phyloP scores from a whole-genome alignment of 2,888 invertebrate genomes.

The Cabera pusaria region DNA sequence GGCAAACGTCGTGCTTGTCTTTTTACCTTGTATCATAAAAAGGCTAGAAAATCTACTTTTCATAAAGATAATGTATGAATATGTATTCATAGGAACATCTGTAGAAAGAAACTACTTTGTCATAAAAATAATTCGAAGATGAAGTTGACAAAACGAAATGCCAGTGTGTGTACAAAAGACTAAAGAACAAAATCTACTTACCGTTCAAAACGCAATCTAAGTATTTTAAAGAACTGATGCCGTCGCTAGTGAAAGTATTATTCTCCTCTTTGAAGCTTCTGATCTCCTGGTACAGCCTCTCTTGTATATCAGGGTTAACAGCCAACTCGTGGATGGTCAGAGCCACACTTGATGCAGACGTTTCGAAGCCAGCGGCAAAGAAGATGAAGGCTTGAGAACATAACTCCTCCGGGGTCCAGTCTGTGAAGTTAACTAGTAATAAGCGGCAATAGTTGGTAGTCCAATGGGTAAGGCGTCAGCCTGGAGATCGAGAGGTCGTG shows the following conservation, averaged over 20 bases:
- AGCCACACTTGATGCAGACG: slow-evolving; percentile 57
- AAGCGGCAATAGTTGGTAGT: too few species aligned
- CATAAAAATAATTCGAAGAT: too few species aligned
- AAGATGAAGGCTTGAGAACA: slow-evolving; percentile 72
- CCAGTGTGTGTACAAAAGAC: too few species aligned
- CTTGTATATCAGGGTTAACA: slow-evolving; percentile 64
- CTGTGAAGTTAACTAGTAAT: slow-evolving; percentile 51
- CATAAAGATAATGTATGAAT: too few species aligned
- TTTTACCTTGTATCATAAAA: too few species aligned
- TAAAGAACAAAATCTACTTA: slow-evolving; percentile 35
- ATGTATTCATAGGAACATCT: too few species aligned
- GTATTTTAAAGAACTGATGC: slow-evolving; percentile 55
- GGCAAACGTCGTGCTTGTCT: too few species aligned
- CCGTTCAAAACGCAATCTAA: slow-evolving; percentile 64
- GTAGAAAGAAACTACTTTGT: too few species aligned
- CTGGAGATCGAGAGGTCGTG: too few species aligned
- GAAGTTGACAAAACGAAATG: too few species aligned
- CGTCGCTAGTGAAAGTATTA: slow-evolving; percentile 48
- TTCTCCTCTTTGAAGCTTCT: slow-evolving; percentile 43
- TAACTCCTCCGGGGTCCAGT: slow-evolving; percentile 64
- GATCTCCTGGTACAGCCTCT: slow-evolving; percentile 62
- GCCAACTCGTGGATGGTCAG: slow-evolving; percentile 69
- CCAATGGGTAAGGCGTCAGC: too few species aligned
- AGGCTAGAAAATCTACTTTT: too few species aligned
- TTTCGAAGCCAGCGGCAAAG: slow-evolving; percentile 75